Conservation (phyloP, 2,113 vertebrate genomes). For the Pseudois nayaur region DNA sequence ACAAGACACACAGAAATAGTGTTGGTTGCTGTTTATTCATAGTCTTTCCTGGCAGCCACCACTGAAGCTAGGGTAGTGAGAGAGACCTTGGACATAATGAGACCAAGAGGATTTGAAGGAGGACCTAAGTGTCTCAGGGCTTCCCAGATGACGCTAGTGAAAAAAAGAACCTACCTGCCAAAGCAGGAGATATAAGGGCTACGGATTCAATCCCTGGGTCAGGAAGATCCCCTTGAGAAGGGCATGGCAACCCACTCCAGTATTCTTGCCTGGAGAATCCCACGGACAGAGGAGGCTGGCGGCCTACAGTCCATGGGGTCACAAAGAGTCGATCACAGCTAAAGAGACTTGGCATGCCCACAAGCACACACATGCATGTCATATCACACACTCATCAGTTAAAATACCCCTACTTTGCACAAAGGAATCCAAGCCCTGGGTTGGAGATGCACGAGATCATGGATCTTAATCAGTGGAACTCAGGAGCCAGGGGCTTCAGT, state of each 20-base stretch:
- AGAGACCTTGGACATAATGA: neutral
- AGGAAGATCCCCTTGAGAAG: neutral
- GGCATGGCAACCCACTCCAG: neutral
- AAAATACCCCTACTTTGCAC: neutral
- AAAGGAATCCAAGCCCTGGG: neutral
- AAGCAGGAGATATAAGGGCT: neutral
- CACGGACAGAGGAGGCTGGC: neutral
- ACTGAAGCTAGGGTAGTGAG: neutral
- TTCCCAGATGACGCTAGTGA: neutral
- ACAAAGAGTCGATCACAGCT: neutral
- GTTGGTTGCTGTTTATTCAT: neutral
- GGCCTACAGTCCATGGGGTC: neutral
- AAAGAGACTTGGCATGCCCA: fast-evolving
- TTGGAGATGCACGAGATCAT: neutral
- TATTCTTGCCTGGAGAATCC: neutral
- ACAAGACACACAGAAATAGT: neutral
- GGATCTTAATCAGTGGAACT: neutral
- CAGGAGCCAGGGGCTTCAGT: neutral
- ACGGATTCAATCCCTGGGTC: neutral
- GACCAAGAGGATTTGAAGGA: neutral
- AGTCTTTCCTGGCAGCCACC: neutral
- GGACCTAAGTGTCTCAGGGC: neutral
- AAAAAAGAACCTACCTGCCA: neutral
- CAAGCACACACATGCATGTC: neutral
- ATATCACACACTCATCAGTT: neutral